Conservation (phyloP, 2,888 invertebrate species). For the Emesis castigata region DNA sequence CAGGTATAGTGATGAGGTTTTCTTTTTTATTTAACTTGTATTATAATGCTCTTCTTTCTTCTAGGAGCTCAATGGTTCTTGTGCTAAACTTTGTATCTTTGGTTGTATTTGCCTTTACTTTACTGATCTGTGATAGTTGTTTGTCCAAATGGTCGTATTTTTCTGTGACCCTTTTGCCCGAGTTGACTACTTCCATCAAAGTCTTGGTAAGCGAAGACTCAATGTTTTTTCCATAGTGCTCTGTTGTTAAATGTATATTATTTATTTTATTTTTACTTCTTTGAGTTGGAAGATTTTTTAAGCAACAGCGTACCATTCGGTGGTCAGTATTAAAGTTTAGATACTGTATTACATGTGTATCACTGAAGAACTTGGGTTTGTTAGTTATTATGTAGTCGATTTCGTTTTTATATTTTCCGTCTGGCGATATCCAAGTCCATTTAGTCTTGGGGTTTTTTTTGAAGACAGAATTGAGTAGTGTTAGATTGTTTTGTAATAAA, state of each 20-base stretch:
- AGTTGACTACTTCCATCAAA: slow-evolving; percentile 14
- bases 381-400: slow-evolving; percentile 38
- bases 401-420: slow-evolving; percentile 20
- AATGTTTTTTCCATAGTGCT: not conserved
- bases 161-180: slow-evolving; percentile 3
- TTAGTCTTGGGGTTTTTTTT: slow-evolving; percentile 22
- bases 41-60: no score
- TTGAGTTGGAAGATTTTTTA: slow-evolving; percentile 13
- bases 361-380: slow-evolving; percentile 24
- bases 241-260: not conserved
- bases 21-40: no score
- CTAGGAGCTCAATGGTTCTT: no score
- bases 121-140: not conserved
- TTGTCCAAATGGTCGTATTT: slow-evolving; percentile 21
- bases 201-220: not conserved
- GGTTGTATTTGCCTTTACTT: no score
- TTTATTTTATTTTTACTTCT: not conserved
- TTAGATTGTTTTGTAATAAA: slow-evolving; percentile 21
- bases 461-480: slow-evolving; percentile 6
- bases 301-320: slow-evolving; percentile 2
- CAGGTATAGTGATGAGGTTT: no score
- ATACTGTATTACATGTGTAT: slow-evolving; percentile 23
- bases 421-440: slow-evolving; percentile 43
- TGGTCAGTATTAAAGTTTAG: slow-evolving; percentile 22
- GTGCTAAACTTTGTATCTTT: no score